Evolutionary conservation across 2,888 invertebrate genomes (phyloP).

Genomic region (Erebia ligea): DNA sequence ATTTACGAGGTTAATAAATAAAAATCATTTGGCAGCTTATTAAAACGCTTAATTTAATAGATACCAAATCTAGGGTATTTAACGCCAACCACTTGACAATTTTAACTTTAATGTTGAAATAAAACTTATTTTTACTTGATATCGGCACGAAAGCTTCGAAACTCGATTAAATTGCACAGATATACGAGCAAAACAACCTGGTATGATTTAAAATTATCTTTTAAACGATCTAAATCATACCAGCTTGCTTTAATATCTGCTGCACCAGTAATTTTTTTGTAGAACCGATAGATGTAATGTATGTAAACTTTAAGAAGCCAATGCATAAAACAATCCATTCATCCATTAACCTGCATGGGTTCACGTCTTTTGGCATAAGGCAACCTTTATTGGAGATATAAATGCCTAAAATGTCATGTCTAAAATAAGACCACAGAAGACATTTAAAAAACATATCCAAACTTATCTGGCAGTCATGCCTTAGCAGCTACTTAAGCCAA

Average conservation of each 20-base stretch:
- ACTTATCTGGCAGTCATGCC: background rate
- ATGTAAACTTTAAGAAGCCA: too few species aligned
- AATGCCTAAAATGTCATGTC: too few species aligned
- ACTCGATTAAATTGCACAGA: background rate
- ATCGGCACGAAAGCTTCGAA: background rate
- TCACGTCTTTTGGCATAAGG: too few species aligned
- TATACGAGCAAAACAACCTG: background rate
- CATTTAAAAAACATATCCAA: background rate
- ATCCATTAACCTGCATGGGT: too few species aligned
- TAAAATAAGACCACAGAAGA: background rate
- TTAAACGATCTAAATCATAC: too few species aligned
- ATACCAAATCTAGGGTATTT: background rate
- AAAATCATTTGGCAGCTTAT: slow-evolving; percentile 8
- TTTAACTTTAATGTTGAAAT: background rate
- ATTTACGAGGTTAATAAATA: slow-evolving; percentile 12
- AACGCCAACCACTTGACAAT: slow-evolving; percentile 5
- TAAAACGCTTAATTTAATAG: background rate
- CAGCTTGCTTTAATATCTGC: too few species aligned
- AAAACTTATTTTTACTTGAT: background rate
- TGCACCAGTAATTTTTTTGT: too few species aligned
- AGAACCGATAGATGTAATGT: too few species aligned
- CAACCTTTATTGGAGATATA: too few species aligned
- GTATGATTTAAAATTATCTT: too few species aligned
- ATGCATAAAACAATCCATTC: too few species aligned
- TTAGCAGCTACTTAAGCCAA: background rate